Percentiles rank a stretch among this genome's conserved stretches.
Conservation (phyloP, 2,888 invertebrate species). For the Pachydiplax longipennis region DNA sequence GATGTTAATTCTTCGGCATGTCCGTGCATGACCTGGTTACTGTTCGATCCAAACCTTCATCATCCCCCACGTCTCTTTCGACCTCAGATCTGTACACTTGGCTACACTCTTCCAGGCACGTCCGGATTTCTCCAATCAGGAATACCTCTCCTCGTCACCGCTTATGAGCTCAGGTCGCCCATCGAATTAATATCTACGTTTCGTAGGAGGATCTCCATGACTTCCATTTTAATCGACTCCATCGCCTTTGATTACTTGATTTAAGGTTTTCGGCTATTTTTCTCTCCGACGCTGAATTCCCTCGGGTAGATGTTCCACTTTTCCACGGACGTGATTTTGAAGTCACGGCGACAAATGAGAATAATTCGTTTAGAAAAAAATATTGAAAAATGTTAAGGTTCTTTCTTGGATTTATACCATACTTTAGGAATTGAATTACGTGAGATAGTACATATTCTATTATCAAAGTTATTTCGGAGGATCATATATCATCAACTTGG, state of each 20-base stretch:
- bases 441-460: too few species aligned
- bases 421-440: too few species aligned
- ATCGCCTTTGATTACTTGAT: background rate
- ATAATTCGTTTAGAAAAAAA: too few species aligned
- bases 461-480: too few species aligned
- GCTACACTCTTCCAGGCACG: background rate
- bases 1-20: slow-evolving; percentile 4
- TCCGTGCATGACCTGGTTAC: slow-evolving; percentile 35
- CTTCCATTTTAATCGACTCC: background rate
- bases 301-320: too few species aligned
- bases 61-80: background rate
- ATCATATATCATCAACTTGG: too few species aligned
- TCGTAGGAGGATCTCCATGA: background rate
- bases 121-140: slow-evolving; percentile 20
- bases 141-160: background rate
- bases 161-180: background rate
- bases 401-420: too few species aligned
- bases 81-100: background rate
- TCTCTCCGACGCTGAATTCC: too few species aligned
- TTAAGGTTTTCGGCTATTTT: background rate
- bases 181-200: slow-evolving; percentile 29
- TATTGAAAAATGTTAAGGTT: too few species aligned
- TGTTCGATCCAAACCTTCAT: background rate
- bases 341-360: too few species aligned
- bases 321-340: too few species aligned